Evolutionary conservation across 2,888 invertebrate species (phyloP), one percentile per base, ranked within the genome.

Genomic region (Philopedon plagiatum): DNA sequence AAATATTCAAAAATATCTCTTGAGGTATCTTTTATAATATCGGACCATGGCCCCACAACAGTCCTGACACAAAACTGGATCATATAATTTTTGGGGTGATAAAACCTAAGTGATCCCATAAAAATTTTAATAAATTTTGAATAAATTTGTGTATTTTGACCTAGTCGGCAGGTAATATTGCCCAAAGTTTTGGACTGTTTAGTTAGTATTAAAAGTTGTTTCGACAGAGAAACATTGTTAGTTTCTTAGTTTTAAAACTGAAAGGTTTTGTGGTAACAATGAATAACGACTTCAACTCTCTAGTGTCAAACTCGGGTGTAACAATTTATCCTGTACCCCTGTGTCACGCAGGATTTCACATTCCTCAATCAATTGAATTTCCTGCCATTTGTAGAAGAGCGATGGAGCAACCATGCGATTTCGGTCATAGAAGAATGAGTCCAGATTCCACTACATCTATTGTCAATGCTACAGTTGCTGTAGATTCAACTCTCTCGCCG

Each of bases 31-130:
- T 60, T 41, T 60, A 15, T 56, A 13, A 15, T 19, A 13, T 29
- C 32, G 11, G n/a, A 51, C 23, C 32, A 41, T 56, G 34, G 18
- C 2, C 26, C 26, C 60, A 37, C 41, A 39, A 26, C 9, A 39
- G 26, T 41, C 8, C n/a, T 15, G 21, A 23, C 39, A 23, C 13
- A 60, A 60, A 60, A 41, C 26, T 39, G 8, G 41, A 23, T 23
- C 60, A 60, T 23, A 46, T 51, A 51, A 51, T 51, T 51, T 29
- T 7, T 5, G 13, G 13, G 13, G 26, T 8, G 5, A 51, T 51
- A 26, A 15, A 51, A 26, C 13, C 5, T 4, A 26, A 51, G 9
- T 26, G 51, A 51, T 2, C 26, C 44, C 3, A 15, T 26, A 51
- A 26, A 13, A 51, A 26, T 2, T n/a, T 15, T n/a, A n/a, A n/a